phyloP scores from a whole-genome alignment of 1,140 invertebrate genomes.

The Babylonia areolata region DNA sequence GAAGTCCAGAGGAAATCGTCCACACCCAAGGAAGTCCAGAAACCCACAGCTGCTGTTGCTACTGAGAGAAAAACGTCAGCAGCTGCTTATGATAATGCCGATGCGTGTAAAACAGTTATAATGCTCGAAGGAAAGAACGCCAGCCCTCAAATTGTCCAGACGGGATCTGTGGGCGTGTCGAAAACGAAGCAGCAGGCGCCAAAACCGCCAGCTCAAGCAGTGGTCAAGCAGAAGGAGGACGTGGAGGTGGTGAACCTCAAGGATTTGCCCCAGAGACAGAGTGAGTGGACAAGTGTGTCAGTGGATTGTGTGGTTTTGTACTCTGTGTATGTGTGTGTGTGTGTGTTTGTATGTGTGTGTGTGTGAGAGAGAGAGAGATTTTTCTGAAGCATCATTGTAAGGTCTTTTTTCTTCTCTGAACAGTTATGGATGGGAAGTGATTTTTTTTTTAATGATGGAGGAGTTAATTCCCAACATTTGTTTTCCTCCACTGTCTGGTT shows the following conservation, averaged over 20 bases:
- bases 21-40: no score
- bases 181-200: constrained; percentile 7
- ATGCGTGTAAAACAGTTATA: neutral
- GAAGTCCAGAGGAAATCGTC: neutral
- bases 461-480: no score
- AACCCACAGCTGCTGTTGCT: no score
- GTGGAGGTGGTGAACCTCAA: neutral
- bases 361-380: no score
- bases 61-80: neutral
- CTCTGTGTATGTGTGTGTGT: no score
- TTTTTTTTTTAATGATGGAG: no score
- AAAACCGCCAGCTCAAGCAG: neutral
- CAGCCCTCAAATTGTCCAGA: neutral
- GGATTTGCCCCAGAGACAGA: neutral
- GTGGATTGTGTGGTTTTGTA: no score
- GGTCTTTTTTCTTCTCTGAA: no score
- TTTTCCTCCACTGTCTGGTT: no score
- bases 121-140: neutral
- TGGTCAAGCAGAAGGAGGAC: neutral
- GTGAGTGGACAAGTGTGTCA: neutral
- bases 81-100: neutral
- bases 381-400: no score
- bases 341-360: no score
- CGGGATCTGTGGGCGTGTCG: neutral
- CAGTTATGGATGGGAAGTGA: no score